These are phyloP conservation scores for Semnornis frantzii DNA, from an alignment of 2,113 vertebrate species.

Conservation along the genomic window DNA sequence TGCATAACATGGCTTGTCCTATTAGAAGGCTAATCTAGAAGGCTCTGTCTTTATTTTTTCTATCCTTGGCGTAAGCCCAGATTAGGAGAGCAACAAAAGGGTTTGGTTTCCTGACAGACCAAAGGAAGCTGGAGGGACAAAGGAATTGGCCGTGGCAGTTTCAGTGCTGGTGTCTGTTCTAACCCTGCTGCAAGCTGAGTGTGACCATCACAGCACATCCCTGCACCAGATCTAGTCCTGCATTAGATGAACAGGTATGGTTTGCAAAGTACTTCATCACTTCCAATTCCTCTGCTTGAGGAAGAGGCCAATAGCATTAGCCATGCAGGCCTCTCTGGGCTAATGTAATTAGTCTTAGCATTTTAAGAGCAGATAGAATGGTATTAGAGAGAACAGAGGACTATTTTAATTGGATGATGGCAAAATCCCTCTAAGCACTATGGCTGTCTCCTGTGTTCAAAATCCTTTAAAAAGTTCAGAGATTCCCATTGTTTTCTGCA, in stretches of 20 bases:
- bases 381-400: slow-evolving; percentile 56
- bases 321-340: slow-evolving; percentile 48
- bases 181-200: not conserved
- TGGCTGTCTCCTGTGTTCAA: slow-evolving; percentile 41
- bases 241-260: not conserved
- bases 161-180: not conserved
- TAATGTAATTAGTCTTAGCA: slow-evolving; percentile 67
- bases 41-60: slow-evolving; percentile 36
- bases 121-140: not conserved
- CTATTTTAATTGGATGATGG: slow-evolving; percentile 58
- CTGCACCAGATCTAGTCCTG: not conserved
- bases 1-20: not conserved
- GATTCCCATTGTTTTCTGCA: slow-evolving; percentile 64
- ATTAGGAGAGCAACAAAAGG: slow-evolving; percentile 53
- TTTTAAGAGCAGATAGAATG: slow-evolving; percentile 61
- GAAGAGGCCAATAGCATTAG: slow-evolving; percentile 54
- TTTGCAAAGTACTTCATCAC: slow-evolving; percentile 39
- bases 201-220: not conserved
- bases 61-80: slow-evolving; percentile 14
- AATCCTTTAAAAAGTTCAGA: slow-evolving; percentile 54
- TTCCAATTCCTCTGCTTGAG: slow-evolving; percentile 53
- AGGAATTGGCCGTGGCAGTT: not conserved
- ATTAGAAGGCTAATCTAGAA: slow-evolving; percentile 10
- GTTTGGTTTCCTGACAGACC: not conserved
- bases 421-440: slow-evolving; percentile 43